phyloP scores from a whole-genome alignment of 2,888 invertebrate genomes.

The Schizaphis graminum region DNA sequence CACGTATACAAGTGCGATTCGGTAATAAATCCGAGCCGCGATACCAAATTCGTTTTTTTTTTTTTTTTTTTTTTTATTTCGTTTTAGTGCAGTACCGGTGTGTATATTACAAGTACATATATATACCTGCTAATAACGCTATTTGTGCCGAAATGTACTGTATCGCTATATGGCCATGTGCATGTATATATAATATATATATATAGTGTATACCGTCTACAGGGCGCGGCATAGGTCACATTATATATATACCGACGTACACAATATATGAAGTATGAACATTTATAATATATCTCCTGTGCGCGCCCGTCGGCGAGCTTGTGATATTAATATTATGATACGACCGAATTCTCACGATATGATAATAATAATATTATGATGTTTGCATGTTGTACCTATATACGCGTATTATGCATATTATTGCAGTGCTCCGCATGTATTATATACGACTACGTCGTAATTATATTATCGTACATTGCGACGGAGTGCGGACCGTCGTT shows the following conservation, averaged over 20 bases:
- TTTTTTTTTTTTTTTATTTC: background rate
- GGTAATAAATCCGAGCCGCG: background rate
- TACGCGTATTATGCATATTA: background rate
- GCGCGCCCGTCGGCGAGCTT: background rate
- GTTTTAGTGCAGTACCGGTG: background rate
- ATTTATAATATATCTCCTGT: background rate
- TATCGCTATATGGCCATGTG: background rate
- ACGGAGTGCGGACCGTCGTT: background rate
- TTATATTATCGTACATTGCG: background rate
- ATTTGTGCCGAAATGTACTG: background rate
- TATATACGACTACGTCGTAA: background rate
- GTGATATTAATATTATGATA: background rate
- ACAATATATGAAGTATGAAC: background rate
- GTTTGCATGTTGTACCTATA: background rate
- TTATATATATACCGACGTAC: background rate
- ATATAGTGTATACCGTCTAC: background rate
- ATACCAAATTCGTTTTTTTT: background rate
- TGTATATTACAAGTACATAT: background rate
- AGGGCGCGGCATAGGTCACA: background rate
- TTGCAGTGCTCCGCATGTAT: background rate
- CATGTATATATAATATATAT: background rate
- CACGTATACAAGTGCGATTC: background rate
- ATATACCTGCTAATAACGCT: background rate
- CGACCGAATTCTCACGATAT: slow-evolving; percentile 17
- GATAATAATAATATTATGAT: background rate